A percentile compares a stretch with the other conserved stretches of the same genome.
Conservation (phyloP, 2,113 vertebrate genomes). For the Tachysurus vachellii region DNA sequence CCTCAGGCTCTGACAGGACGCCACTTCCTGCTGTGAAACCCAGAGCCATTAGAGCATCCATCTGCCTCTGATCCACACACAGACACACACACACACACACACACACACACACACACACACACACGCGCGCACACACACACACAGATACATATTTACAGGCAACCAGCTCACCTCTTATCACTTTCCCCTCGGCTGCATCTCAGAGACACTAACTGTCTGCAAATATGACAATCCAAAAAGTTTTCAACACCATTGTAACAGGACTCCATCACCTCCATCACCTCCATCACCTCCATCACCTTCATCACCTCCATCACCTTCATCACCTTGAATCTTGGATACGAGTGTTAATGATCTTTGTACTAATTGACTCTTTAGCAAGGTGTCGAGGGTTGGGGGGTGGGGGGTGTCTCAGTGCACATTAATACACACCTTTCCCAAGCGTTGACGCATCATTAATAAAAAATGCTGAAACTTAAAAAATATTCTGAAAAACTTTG, state of each 20-base stretch:
- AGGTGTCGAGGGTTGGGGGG: too few species aligned
- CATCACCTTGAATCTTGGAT: too few species aligned
- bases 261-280: neutral
- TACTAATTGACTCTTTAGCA: too few species aligned
- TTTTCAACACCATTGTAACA: slow-evolving; percentile 49
- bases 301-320: neutral
- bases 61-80: slow-evolving; percentile 47
- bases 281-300: neutral
- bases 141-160: slow-evolving; percentile 41
- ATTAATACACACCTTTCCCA: too few species aligned
- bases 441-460: too few species aligned
- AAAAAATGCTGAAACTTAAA: too few species aligned
- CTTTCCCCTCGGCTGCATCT: slow-evolving; percentile 39
- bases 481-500: too few species aligned
- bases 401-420: too few species aligned
- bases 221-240: slow-evolving; percentile 51
- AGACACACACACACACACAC: slow-evolving; percentile 43
- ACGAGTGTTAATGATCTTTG: too few species aligned
- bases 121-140: slow-evolving; percentile 23
- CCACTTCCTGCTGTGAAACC: slow-evolving; percentile 56
- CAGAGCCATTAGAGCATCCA: slow-evolving; percentile 53
- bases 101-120: slow-evolving; percentile 42
- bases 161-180: slow-evolving; percentile 47
- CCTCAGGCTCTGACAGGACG: slow-evolving; percentile 55
- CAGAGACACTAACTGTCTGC: slow-evolving; percentile 52